phyloP scores from a whole-genome alignment of 2,113 vertebrate genomes.

The Xenopus tropicalis region DNA sequence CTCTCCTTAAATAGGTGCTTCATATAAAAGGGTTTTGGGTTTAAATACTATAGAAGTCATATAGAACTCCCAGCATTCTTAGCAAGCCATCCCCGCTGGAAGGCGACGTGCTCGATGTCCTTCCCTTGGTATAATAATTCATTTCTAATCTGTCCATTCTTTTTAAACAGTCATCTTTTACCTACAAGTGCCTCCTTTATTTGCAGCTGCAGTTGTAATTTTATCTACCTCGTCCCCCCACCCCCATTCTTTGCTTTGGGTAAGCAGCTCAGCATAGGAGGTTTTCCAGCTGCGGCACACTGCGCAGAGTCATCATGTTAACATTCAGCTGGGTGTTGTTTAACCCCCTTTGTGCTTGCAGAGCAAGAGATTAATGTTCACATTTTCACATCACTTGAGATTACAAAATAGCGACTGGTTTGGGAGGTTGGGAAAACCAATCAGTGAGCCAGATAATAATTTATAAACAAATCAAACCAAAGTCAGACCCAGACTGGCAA shows the following conservation, averaged over 20 bases:
- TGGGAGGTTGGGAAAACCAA: no score
- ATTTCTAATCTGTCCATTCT: slow-evolving; percentile 58
- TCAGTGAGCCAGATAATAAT: no score
- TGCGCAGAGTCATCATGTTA: slow-evolving; percentile 16
- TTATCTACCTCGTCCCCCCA: slow-evolving; percentile 30
- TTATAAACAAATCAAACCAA: no score
- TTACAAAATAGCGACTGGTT: background rate
- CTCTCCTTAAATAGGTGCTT: no score
- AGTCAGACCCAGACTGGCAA: no score
- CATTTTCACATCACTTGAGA: background rate
- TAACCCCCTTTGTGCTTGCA: slow-evolving; percentile 11
- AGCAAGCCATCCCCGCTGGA: background rate
- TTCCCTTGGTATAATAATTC: slow-evolving; percentile 49
- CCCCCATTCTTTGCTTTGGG: slow-evolving; percentile 15
- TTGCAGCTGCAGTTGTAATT: slow-evolving; percentile 51
- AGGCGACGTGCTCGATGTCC: no score
- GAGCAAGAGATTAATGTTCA: slow-evolving; percentile 13
- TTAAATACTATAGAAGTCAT: no score
- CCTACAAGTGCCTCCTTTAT: slow-evolving; percentile 52
- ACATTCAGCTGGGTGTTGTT: slow-evolving; percentile 15
- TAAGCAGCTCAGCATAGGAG: slow-evolving; percentile 3
- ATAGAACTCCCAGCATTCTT: background rate
- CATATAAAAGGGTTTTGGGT: no score
- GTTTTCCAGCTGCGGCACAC: slow-evolving; percentile 34
- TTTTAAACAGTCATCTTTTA: slow-evolving; percentile 51